Percentiles rank a stretch among this genome's conserved stretches.
phyloP scores from a whole-genome alignment of 2,113 vertebrate genomes.

The Apodemus speciosus region DNA sequence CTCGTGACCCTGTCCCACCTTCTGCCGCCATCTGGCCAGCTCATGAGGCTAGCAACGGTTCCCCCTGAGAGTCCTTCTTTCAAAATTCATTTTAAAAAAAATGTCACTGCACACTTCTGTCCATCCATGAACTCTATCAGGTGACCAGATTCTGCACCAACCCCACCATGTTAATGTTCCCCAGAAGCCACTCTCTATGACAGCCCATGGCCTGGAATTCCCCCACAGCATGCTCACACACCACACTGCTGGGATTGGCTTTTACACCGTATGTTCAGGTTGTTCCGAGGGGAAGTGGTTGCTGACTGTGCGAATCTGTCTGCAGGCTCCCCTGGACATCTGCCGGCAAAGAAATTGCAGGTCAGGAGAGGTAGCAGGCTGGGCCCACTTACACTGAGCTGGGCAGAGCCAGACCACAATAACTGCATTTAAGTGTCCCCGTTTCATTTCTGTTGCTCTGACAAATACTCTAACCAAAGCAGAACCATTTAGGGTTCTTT shows the following conservation, averaged over 20 bases:
- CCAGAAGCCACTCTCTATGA: background rate
- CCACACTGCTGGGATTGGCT: too few species aligned
- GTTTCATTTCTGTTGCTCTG: background rate
- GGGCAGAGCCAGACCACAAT: fast-evolving
- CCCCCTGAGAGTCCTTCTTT: background rate
- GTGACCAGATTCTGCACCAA: background rate
- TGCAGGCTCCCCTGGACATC: background rate
- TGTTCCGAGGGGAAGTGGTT: background rate
- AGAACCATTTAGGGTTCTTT: background rate
- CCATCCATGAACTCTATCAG: background rate
- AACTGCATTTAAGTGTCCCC: background rate
- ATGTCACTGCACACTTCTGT: background rate
- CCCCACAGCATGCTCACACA: background rate
- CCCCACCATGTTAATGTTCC: background rate
- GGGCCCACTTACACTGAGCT: background rate
- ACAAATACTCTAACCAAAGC: background rate
- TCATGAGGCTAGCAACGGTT: too few species aligned
- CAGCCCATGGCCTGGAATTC: background rate
- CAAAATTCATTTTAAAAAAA: background rate
- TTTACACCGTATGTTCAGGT: background rate
- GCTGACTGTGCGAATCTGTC: background rate
- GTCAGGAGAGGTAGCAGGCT: background rate
- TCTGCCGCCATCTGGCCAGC: background rate
- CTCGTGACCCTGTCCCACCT: background rate
- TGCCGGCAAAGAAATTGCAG: background rate